phyloP scores from a whole-genome alignment of 2,797 vertebrate genomes.

The Steatocranus sp. region DNA sequence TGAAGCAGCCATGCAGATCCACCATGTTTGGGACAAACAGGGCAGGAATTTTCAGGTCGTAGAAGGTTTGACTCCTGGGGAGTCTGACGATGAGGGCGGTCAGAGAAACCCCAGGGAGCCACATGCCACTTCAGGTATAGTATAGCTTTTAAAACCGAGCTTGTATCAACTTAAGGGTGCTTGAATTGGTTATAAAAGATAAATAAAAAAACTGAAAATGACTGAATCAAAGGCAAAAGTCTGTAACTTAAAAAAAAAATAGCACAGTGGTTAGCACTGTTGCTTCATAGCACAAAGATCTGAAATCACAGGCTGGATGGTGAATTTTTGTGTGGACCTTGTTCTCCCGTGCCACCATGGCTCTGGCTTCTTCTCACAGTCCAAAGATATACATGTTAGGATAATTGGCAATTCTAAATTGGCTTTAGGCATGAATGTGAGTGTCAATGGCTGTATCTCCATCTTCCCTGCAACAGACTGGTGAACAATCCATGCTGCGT shows the following conservation, averaged over 20 bases:
- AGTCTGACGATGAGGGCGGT: constrained; percentile 81
- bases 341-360: accelerated
- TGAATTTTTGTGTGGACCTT: not conserved
- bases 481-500: not conserved
- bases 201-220: not conserved
- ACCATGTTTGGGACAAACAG: constrained; percentile 85
- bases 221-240: not conserved
- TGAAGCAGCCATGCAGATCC: constrained; percentile 89
- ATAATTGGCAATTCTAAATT: not conserved
- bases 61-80: constrained; percentile 76
- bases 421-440: not conserved
- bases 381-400: not conserved
- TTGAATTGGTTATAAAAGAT: not conserved
- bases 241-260: not conserved
- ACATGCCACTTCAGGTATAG: constrained; percentile 75
- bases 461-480: not conserved
- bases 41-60: constrained; percentile 87
- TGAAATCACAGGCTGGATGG: not conserved
- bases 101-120: constrained; percentile 78
- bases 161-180: not conserved
- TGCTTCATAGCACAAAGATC: not conserved
- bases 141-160: not conserved
- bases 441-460: not conserved
- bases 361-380: not conserved
- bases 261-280: not conserved